These are phyloP conservation scores for Pristionchus maxplancki DNA, from an alignment of 2,888 invertebrate genomes.

Conservation along the genomic window DNA sequence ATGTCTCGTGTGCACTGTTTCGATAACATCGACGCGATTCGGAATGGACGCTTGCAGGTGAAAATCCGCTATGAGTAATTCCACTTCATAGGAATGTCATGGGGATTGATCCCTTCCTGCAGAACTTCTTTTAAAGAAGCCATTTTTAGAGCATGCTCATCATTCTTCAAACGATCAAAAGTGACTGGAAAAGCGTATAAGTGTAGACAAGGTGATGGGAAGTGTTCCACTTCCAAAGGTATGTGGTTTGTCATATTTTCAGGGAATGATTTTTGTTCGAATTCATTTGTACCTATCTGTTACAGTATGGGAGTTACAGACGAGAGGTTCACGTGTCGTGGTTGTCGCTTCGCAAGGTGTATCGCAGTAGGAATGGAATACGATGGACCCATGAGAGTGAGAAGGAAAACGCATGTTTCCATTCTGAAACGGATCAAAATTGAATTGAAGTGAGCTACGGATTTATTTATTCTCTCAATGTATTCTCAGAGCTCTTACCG, in stretches of 20 bases:
- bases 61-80: too few relatives aligned
- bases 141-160: background rate
- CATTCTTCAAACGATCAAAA: conserved; percentile 24
- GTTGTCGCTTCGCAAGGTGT: background rate
- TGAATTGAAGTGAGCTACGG: background rate
- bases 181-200: background rate
- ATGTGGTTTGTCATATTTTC: too few relatives aligned
- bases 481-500: background rate
- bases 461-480: background rate
- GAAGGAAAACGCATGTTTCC: background rate
- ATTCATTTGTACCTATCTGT: too few relatives aligned
- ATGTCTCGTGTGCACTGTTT: background rate
- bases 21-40: background rate
- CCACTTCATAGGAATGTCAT: too few relatives aligned
- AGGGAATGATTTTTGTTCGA: too few relatives aligned
- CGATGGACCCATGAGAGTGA: background rate
- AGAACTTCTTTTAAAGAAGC: background rate
- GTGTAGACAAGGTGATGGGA: background rate
- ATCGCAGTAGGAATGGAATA: background rate
- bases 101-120: background rate
- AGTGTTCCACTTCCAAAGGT: background rate
- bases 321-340: background rate
- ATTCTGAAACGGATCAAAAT: background rate
- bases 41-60: conserved; percentile 35
- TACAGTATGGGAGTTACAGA: background rate